Evolutionary conservation across 2,113 vertebrate species (phyloP).

Genomic region (Tympanuchus pallidicinctus): DNA sequence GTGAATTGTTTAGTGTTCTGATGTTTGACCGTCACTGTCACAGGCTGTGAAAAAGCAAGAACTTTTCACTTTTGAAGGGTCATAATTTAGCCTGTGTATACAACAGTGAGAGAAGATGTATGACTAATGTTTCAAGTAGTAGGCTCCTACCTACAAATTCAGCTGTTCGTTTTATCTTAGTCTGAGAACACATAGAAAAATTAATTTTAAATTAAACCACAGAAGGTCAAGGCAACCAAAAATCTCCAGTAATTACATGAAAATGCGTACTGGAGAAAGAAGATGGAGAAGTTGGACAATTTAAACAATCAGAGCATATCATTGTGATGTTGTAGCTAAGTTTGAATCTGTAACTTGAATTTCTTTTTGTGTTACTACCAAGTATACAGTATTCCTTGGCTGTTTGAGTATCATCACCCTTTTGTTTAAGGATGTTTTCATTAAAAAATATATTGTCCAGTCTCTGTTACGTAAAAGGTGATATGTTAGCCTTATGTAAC

Average conservation of each 20-base stretch:
- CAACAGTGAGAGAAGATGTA: background rate
- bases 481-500: background rate
- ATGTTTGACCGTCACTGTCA: background rate
- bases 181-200: background rate
- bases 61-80: background rate
- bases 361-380: background rate
- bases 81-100: accelerated
- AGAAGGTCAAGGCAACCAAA: background rate
- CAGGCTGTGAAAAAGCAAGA: too few relatives aligned
- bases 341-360: background rate
- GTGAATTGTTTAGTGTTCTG: background rate
- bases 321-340: background rate
- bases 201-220: background rate
- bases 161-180: background rate
- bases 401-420: background rate
- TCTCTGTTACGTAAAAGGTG: background rate
- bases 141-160: background rate
- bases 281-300: background rate
- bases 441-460: background rate
- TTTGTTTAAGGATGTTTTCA: background rate
- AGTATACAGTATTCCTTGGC: background rate
- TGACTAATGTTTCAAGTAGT: background rate
- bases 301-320: background rate
- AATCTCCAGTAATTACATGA: background rate
- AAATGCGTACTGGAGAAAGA: background rate